Conservation (phyloP, 1,140 invertebrate species). For the Chrysopa pallens region DNA sequence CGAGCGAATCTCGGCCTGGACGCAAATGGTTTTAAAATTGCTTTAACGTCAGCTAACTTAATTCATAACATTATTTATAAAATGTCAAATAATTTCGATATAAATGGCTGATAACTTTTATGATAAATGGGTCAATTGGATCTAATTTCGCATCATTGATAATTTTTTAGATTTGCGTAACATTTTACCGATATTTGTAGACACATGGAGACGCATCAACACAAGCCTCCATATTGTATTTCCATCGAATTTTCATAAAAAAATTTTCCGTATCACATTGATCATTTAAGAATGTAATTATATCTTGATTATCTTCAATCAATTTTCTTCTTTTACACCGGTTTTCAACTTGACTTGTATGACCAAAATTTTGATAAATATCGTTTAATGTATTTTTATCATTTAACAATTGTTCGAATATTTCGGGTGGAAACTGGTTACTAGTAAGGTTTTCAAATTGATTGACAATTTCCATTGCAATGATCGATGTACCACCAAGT, state of each 20-base stretch:
- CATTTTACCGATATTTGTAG: slow-evolving; percentile 27
- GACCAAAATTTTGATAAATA: slow-evolving; percentile 6
- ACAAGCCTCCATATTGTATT: slow-evolving; percentile 46
- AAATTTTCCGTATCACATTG: slow-evolving; percentile 3
- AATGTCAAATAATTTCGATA: too few relatives aligned
- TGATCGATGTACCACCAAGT: slow-evolving; percentile 27
- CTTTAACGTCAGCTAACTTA: too few relatives aligned
- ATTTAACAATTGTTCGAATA: slow-evolving; percentile 10
- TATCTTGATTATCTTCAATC: slow-evolving; percentile 21
- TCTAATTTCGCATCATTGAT: too few relatives aligned
- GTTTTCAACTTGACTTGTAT: slow-evolving; percentile 12
- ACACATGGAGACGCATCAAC: slow-evolving; percentile 47
- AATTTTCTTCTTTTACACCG: slow-evolving; percentile 2
- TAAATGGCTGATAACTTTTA: too few relatives aligned
- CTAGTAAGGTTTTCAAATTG: slow-evolving; percentile 14
- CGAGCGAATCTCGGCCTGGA: too few relatives aligned
- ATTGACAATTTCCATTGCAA: slow-evolving; percentile 23
- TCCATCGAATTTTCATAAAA: slow-evolving; percentile 25
- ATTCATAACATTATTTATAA: too few relatives aligned
- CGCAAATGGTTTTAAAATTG: too few relatives aligned
- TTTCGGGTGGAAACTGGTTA: slow-evolving; percentile 14
- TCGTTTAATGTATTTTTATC: slow-evolving; percentile 16
- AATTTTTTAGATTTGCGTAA: too few relatives aligned
- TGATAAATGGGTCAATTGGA: too few relatives aligned
- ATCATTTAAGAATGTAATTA: slow-evolving; percentile 13